Percentiles rank a stretch among this genome's conserved stretches.
phyloP scores from a whole-genome alignment of 2,113 vertebrate genomes.

The Microtus ochrogaster region DNA sequence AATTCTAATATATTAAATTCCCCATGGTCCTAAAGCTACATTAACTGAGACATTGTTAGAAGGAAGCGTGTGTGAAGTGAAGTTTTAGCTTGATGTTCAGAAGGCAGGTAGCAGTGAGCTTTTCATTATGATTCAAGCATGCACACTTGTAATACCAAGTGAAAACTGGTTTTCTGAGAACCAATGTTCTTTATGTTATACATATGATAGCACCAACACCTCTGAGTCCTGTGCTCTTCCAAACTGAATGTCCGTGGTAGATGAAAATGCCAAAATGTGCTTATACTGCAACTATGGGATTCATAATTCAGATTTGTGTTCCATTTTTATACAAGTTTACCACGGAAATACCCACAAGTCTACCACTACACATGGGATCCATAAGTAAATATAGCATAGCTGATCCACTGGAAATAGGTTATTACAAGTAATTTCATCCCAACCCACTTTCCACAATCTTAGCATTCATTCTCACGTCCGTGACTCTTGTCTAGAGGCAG shows the following conservation, averaged over 20 bases:
- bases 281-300: neutral
- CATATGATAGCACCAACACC: neutral
- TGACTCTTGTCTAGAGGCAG: neutral
- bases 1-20: conserved; percentile 41
- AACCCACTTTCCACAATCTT: neutral
- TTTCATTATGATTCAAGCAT: neutral
- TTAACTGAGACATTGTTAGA: conserved; percentile 38
- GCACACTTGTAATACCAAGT: neutral
- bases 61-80: neutral
- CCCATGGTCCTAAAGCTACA: conserved; percentile 34
- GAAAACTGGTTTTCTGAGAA: neutral
- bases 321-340: neutral
- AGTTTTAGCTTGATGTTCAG: conserved; percentile 40
- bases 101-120: neutral
- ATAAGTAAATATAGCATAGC: neutral
- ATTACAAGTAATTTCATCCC: neutral
- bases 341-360: neutral
- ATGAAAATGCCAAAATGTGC: conserved; percentile 33
- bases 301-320: neutral
- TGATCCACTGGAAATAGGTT: neutral
- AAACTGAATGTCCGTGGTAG: neutral
- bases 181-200: conserved; percentile 39
- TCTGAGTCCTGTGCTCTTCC: neutral
- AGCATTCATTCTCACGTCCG: conserved; percentile 3
- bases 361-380: neutral